Percentiles rank a stretch among this genome's conserved stretches.
phyloP scores from a whole-genome alignment of 2,797 vertebrate species.

The Myotis findleyi region DNA sequence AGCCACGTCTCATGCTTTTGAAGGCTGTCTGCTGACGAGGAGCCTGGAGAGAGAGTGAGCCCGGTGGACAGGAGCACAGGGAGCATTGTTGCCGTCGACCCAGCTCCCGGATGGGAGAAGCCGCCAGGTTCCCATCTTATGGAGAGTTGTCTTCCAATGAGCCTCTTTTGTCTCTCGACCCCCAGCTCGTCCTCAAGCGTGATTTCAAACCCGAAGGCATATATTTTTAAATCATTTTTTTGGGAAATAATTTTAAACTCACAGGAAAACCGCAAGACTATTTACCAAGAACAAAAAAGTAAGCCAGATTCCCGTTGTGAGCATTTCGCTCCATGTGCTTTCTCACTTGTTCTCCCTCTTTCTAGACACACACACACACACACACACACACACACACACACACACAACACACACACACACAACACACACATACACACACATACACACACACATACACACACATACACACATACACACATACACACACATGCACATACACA shows the following conservation, averaged over 20 bases:
- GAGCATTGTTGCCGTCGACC: fast-evolving
- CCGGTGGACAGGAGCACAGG: too few relatives aligned
- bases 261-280: background rate
- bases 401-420: too few relatives aligned
- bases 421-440: too few relatives aligned
- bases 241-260: background rate
- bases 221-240: background rate
- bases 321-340: background rate
- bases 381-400: too few relatives aligned
- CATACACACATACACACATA: too few relatives aligned
- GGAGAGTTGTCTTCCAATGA: background rate
- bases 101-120: background rate
- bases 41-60: background rate
- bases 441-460: too few relatives aligned
- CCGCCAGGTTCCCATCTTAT: background rate
- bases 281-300: background rate
- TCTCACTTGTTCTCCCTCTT: background rate
- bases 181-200: background rate
- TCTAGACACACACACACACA: background rate
- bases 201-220: background rate
- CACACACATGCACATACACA: too few relatives aligned
- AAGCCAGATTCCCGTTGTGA: background rate
- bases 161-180: background rate
- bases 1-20: background rate
- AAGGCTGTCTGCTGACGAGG: background rate